Evolutionary conservation across 1,140 invertebrate species (phyloP), one percentile per base, ranked within the genome.

Genomic region (Euglossa dilemma): DNA sequence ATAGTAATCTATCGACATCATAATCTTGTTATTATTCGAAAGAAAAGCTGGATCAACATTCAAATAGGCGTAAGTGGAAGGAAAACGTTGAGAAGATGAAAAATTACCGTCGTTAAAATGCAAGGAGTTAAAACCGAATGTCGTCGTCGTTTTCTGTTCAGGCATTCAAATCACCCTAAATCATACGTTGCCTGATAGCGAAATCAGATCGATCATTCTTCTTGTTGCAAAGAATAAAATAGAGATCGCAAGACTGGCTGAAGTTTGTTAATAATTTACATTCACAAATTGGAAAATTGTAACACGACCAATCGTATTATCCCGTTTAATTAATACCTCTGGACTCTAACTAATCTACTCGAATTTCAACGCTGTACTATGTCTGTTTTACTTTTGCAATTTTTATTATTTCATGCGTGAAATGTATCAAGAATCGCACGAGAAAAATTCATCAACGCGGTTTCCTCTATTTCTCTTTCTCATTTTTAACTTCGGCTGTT

Each of bases 61-160:
- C 28, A 43, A 5, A 12, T 54, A 54, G 52, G 52, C 12, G 14
- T 16, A 16, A 16, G 14, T 36, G 25, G 7, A 28, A 18, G 28
- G 0, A 16, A 63, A 0, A 0, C 6, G 25, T 8, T 6, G 28
- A 4, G 8, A 6, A 6, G 16, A n/a, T 43, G 18, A 0, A 20
- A 43, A 8, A 36, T 64, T 43, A 16, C 16, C 14, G 16, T 11
- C 16, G 8, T 20, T 64, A 64, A 64, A 20, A 43, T 43, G 28
- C 28, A 64, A 36, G 20, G 52, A 6, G 14, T 16, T 20, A 43
- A 14, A 66, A 43, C 4, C 11, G 18, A 64, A 64, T 7, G 18
- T 20, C 18, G 14, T 59, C 56, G 25, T 36, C 25, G 1, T 59
- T 57, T 9, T 20, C 20, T 45, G 25, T 25, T 8, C 36, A 25